Percentiles rank a stretch among this genome's conserved stretches.
phyloP scores from a whole-genome alignment of 2,113 vertebrate species.

The Oxyruncus cristatus region DNA sequence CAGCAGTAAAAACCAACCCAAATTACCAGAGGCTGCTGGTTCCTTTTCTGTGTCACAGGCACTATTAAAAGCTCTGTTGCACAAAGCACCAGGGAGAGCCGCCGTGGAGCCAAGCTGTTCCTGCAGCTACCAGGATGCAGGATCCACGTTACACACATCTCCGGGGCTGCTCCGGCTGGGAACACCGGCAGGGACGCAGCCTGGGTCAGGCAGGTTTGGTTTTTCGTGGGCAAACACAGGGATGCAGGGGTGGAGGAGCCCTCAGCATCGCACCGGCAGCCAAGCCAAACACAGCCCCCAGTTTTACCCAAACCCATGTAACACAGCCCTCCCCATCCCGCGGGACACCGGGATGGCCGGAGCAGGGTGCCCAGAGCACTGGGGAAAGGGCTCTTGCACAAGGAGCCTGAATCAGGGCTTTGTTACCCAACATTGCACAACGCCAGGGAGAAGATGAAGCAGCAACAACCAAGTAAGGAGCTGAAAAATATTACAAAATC shows the following conservation, averaged over 20 bases:
- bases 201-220: not conserved
- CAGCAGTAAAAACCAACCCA: constrained; percentile 61
- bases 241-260: not conserved
- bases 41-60: constrained; percentile 70
- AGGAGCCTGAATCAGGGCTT: constrained; percentile 37
- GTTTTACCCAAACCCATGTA: fast-evolving
- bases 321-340: fast-evolving
- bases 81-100: constrained; percentile 63
- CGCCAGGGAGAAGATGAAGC: not conserved
- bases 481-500: constrained; percentile 67
- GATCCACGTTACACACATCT: not conserved
- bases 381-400: not conserved
- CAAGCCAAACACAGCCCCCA: fast-evolving
- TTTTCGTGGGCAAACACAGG: fast-evolving
- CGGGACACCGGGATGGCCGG: not conserved
- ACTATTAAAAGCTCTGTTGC: constrained; percentile 67
- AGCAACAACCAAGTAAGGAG: constrained; percentile 37
- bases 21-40: constrained; percentile 59
- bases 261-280: not conserved
- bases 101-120: constrained; percentile 49
- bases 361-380: not conserved
- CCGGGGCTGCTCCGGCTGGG: not conserved
- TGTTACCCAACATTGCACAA: constrained; percentile 40
- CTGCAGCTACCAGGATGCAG: constrained; percentile 17
- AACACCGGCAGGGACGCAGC: not conserved